Evolutionary conservation across 2,113 vertebrate genomes (phyloP).

Genomic region (Heliornis fulica): DNA sequence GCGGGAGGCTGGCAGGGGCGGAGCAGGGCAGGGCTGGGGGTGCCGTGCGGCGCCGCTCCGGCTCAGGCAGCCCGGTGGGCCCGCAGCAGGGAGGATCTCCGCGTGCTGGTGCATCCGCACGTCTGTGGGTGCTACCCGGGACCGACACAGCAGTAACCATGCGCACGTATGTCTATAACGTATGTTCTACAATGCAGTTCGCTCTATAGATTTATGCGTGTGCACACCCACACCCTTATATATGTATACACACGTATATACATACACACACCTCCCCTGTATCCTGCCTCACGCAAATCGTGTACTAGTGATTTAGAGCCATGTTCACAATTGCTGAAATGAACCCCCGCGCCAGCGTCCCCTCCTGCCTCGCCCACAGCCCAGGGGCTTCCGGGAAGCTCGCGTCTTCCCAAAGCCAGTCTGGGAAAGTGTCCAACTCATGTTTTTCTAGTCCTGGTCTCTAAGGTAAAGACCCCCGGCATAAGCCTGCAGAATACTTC

Average conservation of each 20-base stretch:
- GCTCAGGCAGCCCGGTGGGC: too few relatives aligned
- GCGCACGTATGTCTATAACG: accelerated
- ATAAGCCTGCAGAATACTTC: too few relatives aligned
- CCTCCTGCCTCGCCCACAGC: neutral
- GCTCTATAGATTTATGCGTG: accelerated
- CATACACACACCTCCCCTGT: accelerated
- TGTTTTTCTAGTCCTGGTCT: neutral
- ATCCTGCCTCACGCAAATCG: accelerated
- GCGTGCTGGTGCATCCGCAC: too few relatives aligned
- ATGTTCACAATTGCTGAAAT: accelerated
- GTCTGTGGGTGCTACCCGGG: too few relatives aligned
- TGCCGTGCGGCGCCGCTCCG: neutral
- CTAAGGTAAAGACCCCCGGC: neutral
- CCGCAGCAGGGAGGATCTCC: too few relatives aligned
- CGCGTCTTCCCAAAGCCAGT: too few relatives aligned
- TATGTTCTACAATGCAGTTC: neutral
- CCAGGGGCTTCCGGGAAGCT: accelerated
- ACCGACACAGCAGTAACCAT: too few relatives aligned
- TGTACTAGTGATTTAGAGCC: neutral
- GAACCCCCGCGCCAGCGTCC: too few relatives aligned
- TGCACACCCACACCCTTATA: accelerated
- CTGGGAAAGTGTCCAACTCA: neutral
- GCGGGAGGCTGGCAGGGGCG: neutral
- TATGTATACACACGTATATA: accelerated
- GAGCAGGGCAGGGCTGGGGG: too few relatives aligned